A percentile compares a stretch with the other conserved stretches of the same genome.
Evolutionary conservation across 2,113 vertebrate species (phyloP).

Genomic region (Triplophysa tibetana): DNA sequence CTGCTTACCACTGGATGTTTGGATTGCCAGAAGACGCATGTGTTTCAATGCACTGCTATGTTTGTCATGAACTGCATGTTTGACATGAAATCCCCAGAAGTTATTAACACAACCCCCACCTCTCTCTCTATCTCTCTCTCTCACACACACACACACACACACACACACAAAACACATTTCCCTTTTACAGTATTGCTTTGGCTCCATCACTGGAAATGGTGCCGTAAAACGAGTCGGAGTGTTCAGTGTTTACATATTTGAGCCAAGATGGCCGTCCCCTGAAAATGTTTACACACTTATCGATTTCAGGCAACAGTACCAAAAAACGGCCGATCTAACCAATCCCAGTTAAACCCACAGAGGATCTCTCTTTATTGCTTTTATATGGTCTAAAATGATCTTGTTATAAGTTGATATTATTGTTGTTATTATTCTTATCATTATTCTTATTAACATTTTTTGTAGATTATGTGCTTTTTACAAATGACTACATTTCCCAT

Average conservation of each 20-base stretch:
- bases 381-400: constrained; percentile 50
- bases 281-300: constrained; percentile 64
- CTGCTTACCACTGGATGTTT: not conserved
- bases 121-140: no score
- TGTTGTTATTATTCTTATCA: constrained; percentile 48
- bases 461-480: constrained; percentile 38
- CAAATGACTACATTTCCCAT: constrained; percentile 36
- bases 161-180: constrained; percentile 19
- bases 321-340: not conserved
- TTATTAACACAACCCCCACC: not conserved
- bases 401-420: constrained; percentile 50
- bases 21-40: constrained; percentile 25
- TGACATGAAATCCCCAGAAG: not conserved
- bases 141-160: not conserved
- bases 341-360: constrained; percentile 26
- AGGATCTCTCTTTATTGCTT: constrained; percentile 50
- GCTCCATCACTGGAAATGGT: constrained; percentile 10
- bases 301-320: constrained; percentile 36
- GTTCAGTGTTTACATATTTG: constrained; percentile 20
- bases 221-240: not conserved
- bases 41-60: constrained; percentile 31
- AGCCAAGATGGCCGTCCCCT: constrained; percentile 43
- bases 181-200: constrained; percentile 42
- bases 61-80: constrained; percentile 36
- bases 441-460: constrained; percentile 48